Conservation (phyloP, 2,113 vertebrate genomes). For the Catharus fuscescens region DNA sequence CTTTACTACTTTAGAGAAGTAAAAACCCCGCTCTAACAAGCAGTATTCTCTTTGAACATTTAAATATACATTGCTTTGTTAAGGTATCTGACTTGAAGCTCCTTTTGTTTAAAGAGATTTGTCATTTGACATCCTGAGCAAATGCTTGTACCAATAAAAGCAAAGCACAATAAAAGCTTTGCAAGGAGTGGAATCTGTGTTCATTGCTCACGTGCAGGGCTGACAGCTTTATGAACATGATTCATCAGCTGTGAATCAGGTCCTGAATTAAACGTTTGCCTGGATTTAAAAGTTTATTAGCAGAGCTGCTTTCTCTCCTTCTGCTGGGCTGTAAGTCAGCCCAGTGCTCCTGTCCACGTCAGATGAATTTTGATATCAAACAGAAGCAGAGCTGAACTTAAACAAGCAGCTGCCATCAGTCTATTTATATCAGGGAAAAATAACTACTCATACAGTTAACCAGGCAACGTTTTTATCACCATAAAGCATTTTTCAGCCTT, state of each 20-base stretch:
- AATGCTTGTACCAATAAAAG: not conserved
- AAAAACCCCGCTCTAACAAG: not conserved
- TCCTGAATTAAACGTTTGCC: not conserved
- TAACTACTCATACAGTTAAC: not conserved
- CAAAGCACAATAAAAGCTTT: not conserved
- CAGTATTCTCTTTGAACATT: not conserved
- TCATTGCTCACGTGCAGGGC: not conserved
- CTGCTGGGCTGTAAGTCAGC: not conserved
- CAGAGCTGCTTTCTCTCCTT: not conserved
- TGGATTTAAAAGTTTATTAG: not conserved
- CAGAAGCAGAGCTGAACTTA: not conserved
- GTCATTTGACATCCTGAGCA: not conserved
- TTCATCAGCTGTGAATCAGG: not conserved
- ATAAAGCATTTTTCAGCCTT: not conserved
- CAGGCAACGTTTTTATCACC: not conserved
- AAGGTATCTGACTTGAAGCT: not conserved
- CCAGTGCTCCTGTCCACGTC: not conserved
- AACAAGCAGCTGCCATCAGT: not conserved
- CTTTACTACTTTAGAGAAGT: not conserved
- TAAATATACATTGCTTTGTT: not conserved
- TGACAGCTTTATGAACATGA: not conserved
- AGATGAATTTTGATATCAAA: not conserved
- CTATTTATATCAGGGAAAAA: not conserved
- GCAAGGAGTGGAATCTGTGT: not conserved
- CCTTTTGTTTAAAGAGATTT: not conserved